phyloP scores from a whole-genome alignment of 2,797 vertebrate genomes.

The Halcyon smyrnensis region DNA sequence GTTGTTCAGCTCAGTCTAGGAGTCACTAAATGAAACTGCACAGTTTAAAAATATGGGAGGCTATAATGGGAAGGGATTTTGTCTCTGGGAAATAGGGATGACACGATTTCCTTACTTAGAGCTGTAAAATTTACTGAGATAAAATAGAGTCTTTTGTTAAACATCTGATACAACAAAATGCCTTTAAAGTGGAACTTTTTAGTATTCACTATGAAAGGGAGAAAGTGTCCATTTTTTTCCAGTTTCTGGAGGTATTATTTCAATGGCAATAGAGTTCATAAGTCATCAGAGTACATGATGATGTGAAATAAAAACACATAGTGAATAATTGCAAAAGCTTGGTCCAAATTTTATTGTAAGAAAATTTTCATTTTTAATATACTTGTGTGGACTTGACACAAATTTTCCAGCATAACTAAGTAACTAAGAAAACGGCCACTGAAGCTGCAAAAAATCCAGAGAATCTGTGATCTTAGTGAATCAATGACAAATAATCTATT shows the following conservation, averaged over 20 bases:
- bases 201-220: background rate
- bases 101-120: background rate
- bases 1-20: background rate
- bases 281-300: background rate
- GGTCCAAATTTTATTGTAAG: background rate
- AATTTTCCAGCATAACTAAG: background rate
- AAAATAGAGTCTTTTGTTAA: background rate
- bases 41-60: background rate
- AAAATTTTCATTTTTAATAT: background rate
- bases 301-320: background rate
- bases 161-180: background rate
- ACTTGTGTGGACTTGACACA: background rate
- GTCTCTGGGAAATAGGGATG: background rate
- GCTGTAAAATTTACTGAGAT: background rate
- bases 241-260: background rate
- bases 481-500: background rate
- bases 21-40: background rate
- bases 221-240: background rate
- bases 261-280: background rate
- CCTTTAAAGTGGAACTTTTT: background rate
- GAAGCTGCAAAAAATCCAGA: background rate
- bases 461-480: background rate
- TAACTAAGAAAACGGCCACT: background rate
- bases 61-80: background rate
- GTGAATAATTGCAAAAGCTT: background rate